These are phyloP conservation scores for Pyrocephalus nanus DNA, from an alignment of 2,797 vertebrate species.

Conservation along the genomic window DNA sequence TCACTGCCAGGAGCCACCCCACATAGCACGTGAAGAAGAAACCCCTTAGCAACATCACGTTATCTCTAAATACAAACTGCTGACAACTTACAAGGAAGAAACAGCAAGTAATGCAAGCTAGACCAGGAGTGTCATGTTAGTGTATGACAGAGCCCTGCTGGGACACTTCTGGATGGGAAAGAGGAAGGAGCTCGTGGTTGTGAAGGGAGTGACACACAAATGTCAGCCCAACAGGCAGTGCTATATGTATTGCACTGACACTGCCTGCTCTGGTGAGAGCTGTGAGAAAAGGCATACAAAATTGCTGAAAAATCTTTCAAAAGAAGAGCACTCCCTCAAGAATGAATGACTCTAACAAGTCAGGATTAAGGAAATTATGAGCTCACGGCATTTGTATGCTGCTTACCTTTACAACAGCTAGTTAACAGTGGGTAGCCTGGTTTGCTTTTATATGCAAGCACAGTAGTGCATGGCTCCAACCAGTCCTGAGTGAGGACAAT, in stretches of 20 bases:
- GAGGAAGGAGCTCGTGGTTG: not conserved
- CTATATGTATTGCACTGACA: not conserved
- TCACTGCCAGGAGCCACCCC: not conserved
- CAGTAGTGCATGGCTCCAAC: not conserved
- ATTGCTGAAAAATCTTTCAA: not conserved
- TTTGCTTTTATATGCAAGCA: not conserved
- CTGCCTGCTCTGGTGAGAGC: not conserved
- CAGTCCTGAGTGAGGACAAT: not conserved
- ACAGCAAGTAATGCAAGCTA: not conserved
- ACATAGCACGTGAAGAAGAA: not conserved
- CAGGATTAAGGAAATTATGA: not conserved
- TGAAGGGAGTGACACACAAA: not conserved
- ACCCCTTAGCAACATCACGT: not conserved
- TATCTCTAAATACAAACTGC: not conserved
- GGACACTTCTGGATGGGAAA: not conserved
- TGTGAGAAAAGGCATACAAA: not conserved
- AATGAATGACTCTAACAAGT: not conserved
- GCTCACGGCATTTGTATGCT: not conserved
- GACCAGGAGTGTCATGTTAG: not conserved
- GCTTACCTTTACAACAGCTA: not conserved
- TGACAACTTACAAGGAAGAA: not conserved
- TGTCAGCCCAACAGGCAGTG: not conserved
- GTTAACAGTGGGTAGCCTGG: not conserved
- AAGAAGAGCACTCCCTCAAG: not conserved
- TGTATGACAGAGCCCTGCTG: fast-evolving